Evolutionary conservation across 2,888 invertebrate genomes (phyloP), one percentile per base, ranked within the genome.

Genomic region (Dicyrtomina minuta): DNA sequence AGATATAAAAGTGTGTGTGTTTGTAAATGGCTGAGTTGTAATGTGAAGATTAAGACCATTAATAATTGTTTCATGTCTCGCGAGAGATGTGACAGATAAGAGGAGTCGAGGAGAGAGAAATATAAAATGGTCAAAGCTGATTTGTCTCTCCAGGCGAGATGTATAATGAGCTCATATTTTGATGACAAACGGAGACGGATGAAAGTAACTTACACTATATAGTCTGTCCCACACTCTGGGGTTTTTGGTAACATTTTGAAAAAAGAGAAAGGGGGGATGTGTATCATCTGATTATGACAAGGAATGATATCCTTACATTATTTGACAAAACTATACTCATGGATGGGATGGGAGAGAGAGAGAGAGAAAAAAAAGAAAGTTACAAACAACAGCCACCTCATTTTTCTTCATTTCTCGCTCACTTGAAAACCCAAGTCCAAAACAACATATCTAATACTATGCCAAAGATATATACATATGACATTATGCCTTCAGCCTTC

Each of bases 281-380:
- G 46, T 26, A 61, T 61, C 61, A 43, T 22, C 44, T 61, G 61
- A 61, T 61, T 44, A 61, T 61, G 61, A 61, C 61, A 61, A 61
- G 61, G 46, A 61, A 61, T 61, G 61, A 61, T 61, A 27, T 49
- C 26, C 61, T 46, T 26, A 46, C 44, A 61, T 61, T 61, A 61
- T 61, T 61, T 61, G 61, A 46, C 61, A 61, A 61, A n/a, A 24
- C 13, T n/a, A 24, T n/a, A n/a, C n/a, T n/a, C n/a, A n/a, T n/a
- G n/a, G n/a, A n/a, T n/a, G n/a, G 26, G 22, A 43, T 6, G 60
- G 17, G 44, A 24, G 24, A 60, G 22, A 22, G 41, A 15, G 39
- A 33, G 44, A 44, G 5, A 39, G 58, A 39, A 33, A 26, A 15
- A 15, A 58, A 58, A 58, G n/a, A 39, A 58, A 39, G 58, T 39